A percentile compares a stretch with the other conserved stretches of the same genome.
These are phyloP conservation scores for Sebastes fasciatus DNA, from an alignment of 2,113 vertebrate species.

Conservation along the genomic window DNA sequence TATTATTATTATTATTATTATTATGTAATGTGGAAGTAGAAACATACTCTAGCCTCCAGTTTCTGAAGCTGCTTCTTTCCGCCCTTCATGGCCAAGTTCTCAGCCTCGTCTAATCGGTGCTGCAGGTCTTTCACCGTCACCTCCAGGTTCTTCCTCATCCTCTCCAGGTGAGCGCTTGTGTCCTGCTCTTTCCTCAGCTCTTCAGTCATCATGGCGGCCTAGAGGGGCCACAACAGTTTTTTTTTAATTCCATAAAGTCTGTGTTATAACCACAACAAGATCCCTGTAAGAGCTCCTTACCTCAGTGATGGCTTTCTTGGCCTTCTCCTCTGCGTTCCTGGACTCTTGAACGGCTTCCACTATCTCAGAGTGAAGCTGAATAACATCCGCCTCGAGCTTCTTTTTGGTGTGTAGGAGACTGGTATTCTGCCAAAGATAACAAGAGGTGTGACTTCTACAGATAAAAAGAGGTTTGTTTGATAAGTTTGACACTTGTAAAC, in stretches of 20 bases:
- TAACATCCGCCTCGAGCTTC: slow-evolving; percentile 55
- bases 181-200: slow-evolving; percentile 74
- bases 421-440: slow-evolving; percentile 60
- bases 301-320: slow-evolving; percentile 81
- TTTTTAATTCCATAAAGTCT: not conserved
- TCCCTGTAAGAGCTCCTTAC: not conserved
- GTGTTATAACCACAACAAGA: not conserved
- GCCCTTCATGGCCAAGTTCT: slow-evolving; percentile 86
- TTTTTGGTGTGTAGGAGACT: slow-evolving; percentile 76
- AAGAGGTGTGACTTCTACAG: not conserved
- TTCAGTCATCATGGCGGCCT: slow-evolving; percentile 86
- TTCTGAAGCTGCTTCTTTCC: slow-evolving; percentile 88
- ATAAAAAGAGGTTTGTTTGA: accelerated
- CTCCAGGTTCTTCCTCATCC: slow-evolving; percentile 77
- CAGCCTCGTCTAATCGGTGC: slow-evolving; percentile 81
- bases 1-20: not conserved
- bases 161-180: slow-evolving; percentile 73
- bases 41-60: slow-evolving; percentile 76
- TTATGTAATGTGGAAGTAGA: not conserved
- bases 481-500: not conserved
- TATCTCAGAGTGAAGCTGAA: slow-evolving; percentile 59
- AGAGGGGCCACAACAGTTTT: not conserved
- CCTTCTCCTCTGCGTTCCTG: slow-evolving; percentile 85
- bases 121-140: slow-evolving; percentile 70
- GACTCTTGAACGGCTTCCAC: slow-evolving; percentile 80